Conservation (phyloP, 2,797 vertebrate genomes). For the Otolemur crassicaudatus region DNA sequence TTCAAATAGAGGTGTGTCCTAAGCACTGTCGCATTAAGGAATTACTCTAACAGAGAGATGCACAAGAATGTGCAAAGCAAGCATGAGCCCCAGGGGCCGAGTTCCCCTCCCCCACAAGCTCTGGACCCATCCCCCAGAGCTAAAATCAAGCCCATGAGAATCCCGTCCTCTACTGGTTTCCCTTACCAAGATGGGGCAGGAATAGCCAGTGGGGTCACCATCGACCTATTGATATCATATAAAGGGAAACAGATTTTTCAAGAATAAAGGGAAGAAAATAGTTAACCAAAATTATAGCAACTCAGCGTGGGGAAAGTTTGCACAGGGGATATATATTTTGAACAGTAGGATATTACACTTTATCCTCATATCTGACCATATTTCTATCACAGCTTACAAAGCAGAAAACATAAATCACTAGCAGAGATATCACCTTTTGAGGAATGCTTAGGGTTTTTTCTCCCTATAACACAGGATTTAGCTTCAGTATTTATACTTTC, state of each 20-base stretch:
- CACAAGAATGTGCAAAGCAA: not conserved
- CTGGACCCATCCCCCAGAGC: not conserved
- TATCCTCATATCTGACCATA: conserved; percentile 39
- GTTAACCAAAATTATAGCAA: conserved; percentile 68
- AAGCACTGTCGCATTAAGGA: not conserved
- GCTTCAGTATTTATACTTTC: conserved; percentile 73
- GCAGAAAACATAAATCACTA: conserved; percentile 39
- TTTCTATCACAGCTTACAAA: conserved; percentile 74
- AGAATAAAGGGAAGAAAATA: conserved; percentile 56
- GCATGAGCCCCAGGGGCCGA: not conserved
- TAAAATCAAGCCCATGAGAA: not conserved
- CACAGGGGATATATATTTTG: conserved; percentile 52
- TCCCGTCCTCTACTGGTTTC: not conserved
- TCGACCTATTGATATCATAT: not conserved
- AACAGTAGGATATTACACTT: conserved; percentile 67
- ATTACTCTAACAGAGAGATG: not conserved
- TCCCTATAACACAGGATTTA: conserved; percentile 60
- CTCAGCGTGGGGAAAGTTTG: conserved; percentile 60
- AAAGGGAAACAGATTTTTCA: conserved; percentile 30
- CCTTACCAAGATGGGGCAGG: not conserved
- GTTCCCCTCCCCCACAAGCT: not conserved
- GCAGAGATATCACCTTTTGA: conserved; percentile 45
- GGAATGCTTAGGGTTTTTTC: conserved; percentile 34
- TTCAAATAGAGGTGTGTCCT: not conserved
- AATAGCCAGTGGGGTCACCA: not conserved